A percentile compares a stretch with the other conserved stretches of the same genome.
Evolutionary conservation across 2,113 vertebrate species (phyloP).

Genomic region (Pantherophis guttatus): DNA sequence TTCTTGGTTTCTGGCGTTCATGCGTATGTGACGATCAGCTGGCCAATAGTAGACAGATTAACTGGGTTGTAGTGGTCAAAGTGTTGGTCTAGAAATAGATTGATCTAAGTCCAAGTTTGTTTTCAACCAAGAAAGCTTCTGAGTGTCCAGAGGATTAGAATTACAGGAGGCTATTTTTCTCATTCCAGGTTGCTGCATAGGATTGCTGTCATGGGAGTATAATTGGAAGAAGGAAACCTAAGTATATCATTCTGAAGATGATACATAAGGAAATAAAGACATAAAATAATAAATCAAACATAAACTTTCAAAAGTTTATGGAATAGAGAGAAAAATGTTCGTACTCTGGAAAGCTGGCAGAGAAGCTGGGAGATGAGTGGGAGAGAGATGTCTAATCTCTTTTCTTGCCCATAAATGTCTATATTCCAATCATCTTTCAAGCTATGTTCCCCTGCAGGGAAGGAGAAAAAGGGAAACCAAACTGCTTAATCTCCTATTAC

Average conservation of each 20-base stretch:
- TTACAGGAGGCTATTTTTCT: not conserved
- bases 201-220: not conserved
- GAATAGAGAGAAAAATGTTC: not conserved
- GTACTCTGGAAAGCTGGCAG: not conserved
- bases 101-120: not conserved
- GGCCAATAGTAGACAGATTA: not conserved
- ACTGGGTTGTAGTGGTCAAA: not conserved
- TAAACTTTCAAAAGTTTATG: not conserved
- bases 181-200: not conserved
- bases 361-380: not conserved
- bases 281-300: not conserved
- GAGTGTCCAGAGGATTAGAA: not conserved
- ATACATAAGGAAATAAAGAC: not conserved
- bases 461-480: not conserved
- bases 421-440: not conserved
- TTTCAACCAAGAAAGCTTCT: not conserved
- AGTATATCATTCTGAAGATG: not conserved
- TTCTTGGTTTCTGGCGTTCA: too few species aligned
- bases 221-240: not conserved
- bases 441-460: not conserved
- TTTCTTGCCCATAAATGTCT: not conserved
- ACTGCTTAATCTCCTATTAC: not conserved
- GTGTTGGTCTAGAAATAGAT: not conserved
- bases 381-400: not conserved
- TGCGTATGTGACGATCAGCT: too few species aligned